phyloP scores from a whole-genome alignment of 1,140 invertebrate genomes.

The Musca vetustissima region DNA sequence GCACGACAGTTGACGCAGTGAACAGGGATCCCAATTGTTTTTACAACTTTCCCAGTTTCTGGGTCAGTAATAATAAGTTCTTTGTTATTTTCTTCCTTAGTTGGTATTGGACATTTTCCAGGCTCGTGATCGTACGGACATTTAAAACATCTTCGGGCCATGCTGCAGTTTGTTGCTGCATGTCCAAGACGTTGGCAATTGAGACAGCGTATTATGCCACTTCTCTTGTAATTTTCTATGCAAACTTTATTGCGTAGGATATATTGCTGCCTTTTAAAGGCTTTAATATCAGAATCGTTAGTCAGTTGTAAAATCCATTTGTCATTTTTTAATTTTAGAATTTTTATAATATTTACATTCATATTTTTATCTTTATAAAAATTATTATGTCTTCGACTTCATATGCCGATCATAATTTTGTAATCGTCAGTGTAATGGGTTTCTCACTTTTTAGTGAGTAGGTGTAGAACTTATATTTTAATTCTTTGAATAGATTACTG shows the following conservation, averaged over 20 bases:
- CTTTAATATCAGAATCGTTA: background rate
- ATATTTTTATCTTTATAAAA: background rate
- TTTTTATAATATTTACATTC: background rate
- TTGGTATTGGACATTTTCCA: background rate
- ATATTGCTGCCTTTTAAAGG: background rate
- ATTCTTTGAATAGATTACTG: background rate
- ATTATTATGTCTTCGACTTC: background rate
- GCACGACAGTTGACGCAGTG: background rate
- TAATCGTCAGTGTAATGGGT: background rate
- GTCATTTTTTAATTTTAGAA: background rate
- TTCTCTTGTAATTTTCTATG: background rate
- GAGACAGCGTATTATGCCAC: background rate
- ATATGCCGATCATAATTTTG: background rate
- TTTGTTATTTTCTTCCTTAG: background rate
- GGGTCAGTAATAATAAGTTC: background rate
- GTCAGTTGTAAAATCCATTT: background rate
- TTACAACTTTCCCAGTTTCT: too few relatives aligned
- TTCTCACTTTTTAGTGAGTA: background rate
- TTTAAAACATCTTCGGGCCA: slow-evolving; percentile 8
- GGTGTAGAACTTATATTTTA: background rate
- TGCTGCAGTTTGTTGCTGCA: background rate
- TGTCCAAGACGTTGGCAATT: background rate
- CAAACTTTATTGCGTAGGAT: background rate
- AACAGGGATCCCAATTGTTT: background rate
- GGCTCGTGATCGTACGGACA: background rate